These are phyloP conservation scores for Chorisops tibialis DNA, from an alignment of 2,888 invertebrate genomes.

Conservation along the genomic window DNA sequence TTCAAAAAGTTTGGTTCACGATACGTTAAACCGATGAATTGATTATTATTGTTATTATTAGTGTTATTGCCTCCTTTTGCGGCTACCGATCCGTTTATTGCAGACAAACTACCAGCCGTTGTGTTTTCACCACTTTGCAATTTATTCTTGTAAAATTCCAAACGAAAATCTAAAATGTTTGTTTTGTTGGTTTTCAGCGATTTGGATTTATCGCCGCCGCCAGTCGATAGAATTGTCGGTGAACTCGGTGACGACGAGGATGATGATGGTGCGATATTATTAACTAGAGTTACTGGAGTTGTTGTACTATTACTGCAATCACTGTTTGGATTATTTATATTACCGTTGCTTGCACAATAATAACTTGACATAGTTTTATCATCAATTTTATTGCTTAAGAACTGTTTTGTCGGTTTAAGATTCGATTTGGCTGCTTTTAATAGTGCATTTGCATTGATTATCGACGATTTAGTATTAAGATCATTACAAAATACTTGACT, in stretches of 20 bases:
- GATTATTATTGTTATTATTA: conserved; percentile 1
- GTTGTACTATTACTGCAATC: conserved; percentile 1
- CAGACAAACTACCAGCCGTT: too few species aligned
- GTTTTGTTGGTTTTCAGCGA: conserved; percentile 4
- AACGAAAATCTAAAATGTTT: conserved; percentile 18
- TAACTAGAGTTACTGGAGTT: conserved; percentile 17
- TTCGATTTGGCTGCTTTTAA: conserved; percentile 21
- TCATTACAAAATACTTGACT: conserved; percentile 15
- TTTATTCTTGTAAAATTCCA: conserved; percentile 26
- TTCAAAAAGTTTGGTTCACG: conserved; percentile 49
- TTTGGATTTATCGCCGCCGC: conserved; percentile 15
- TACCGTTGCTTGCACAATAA: conserved; percentile 17
- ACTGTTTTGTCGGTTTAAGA: conserved; percentile 27
- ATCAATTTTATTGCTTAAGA: conserved; percentile 27
- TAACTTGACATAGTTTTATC: conserved; percentile 29
- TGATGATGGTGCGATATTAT: conserved; percentile 18
- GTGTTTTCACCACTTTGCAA: background rate
- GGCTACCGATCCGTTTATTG: background rate
- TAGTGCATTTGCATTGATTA: conserved; percentile 19
- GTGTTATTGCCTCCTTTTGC: background rate
- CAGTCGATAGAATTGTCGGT: conserved; percentile 21
- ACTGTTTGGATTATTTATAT: conserved; percentile 21
- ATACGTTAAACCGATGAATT: conserved; percentile 36
- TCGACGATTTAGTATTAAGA: conserved; percentile 4
- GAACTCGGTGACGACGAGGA: conserved; percentile 21